Evolutionary conservation across 2,113 vertebrate species (phyloP), one percentile per base, ranked within the genome.

Genomic region (Rhabdornis inornatus): DNA sequence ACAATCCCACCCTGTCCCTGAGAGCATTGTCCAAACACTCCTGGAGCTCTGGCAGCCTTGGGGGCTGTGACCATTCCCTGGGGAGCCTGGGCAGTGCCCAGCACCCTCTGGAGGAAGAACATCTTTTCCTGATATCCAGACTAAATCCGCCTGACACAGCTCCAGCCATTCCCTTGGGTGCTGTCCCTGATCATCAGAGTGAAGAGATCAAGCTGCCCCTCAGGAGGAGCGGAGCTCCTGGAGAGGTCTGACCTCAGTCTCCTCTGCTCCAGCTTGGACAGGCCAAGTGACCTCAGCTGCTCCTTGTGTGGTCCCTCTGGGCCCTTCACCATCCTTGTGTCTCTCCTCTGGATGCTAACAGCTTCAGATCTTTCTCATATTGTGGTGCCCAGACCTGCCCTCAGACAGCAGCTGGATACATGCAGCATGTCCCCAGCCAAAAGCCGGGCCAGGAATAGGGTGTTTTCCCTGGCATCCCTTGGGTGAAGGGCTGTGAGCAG

Each of bases 11-110:
- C 10, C 39, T 5, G 4, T n/a, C 6, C 31, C 42, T 65, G 53
- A 13, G 24, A n/a, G 30, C 0, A 0, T 1, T 61, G 18, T 60
- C 10, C 53, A 52, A 61, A 7, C 0, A 0, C 11, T 69, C 11
- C 55, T 69, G 7, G 37, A 60, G 18, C 45, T 52, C 83, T 37
- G 63, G 17, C 37, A 77, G 63, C 27, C 6, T 1, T 18, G 22
- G 27, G 49, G 18, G 27, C 37, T 0, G 0, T 0, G 14, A 5
- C 45, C 63, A 23, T 44, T 87, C 37, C 11, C 22, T 19, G 45
- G 15, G 31, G 53, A 77, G 25, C 15, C 22, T 68, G 31, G 0
- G 0, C 63, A 77, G 39, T 33, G 45, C 10, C 14, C 1, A 60
- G 0, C 6, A 33, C 18, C 11, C 44, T 40, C 49, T 37, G 28